Evolutionary conservation across 2,797 vertebrate genomes (phyloP), one percentile per base, ranked within the genome.

Genomic region (Pantherophis alleghaniensis): DNA sequence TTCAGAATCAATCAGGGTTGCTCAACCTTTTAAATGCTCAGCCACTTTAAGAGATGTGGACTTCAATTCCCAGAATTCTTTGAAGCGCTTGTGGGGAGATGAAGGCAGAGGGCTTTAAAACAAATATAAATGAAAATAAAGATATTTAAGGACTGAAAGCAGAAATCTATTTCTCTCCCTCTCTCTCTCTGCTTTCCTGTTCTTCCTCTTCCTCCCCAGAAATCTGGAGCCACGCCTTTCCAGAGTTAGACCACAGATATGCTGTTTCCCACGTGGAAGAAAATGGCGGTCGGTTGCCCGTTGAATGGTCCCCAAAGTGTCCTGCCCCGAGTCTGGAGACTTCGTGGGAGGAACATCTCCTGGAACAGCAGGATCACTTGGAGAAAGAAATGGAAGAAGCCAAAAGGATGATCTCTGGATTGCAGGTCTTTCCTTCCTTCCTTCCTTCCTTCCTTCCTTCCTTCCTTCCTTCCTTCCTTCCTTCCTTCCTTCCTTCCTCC

Each of bases 301-400:
- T 95, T 0, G 97, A 98, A 90, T 97, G 97, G 97, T 97, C 94
- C 88, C 95, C 96, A 0, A 95, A 98, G 97, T 96, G 97, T 96
- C 96, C 98, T 42, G 94, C 86, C 0, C 91, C 92, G 0, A 97
- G 66, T 86, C 69, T 98, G 96, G 98, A 98, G 94, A 96, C 95
- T 95, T 95, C 97, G 6, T 99, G 98, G 99, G 99, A 99, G 92
- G 98, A 99, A 83, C 98, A 98, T 94, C 96, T 99, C 88, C 95
- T 98, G 97, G 98, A 99, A 60, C 99, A 99, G 95, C 99, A 99
- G 97, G 99, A 99, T 95, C 97, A 98, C 94, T 97, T 99, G 96
- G 99, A 99, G 94, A 98, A 97, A 96, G 99, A 99, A 92, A 99
- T 99, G 98, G 98, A 99, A 94, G 99, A 99, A 96, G 98, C 99